phyloP scores from a whole-genome alignment of 2,888 invertebrate species.

The Neoaliturus tenellus region DNA sequence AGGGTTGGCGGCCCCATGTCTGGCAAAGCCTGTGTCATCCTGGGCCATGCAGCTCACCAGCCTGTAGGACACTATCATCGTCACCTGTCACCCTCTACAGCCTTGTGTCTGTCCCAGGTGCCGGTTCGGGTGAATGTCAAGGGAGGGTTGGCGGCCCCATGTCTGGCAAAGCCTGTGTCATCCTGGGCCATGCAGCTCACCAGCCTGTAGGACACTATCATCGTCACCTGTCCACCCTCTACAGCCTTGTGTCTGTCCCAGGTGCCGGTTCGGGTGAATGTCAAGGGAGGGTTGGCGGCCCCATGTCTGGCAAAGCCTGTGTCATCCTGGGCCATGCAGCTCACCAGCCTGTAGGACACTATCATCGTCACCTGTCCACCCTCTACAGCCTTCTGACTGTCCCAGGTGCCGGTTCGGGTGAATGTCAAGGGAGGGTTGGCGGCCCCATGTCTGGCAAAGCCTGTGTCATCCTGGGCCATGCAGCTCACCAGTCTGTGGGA shows the following conservation, averaged over 20 bases:
- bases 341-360: neutral
- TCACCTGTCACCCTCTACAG: no score
- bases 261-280: slow-evolving; percentile 4
- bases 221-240: no score
- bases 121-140: slow-evolving; percentile 1
- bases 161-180: neutral
- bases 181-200: neutral
- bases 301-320: neutral
- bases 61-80: neutral
- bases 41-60: neutral
- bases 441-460: neutral
- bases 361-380: no score
- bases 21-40: neutral
- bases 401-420: neutral
- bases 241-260: no score
- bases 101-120: slow-evolving; percentile 21
- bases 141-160: neutral
- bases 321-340: neutral
- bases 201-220: neutral
- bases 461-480: no score
- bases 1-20: neutral
- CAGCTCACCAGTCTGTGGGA: no score
- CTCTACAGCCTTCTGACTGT: no score
- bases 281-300: neutral
- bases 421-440: neutral